Percentiles rank a stretch among this genome's conserved stretches.
Conservation (phyloP, 2,888 invertebrate species). For the Lycaena phlaeas region DNA sequence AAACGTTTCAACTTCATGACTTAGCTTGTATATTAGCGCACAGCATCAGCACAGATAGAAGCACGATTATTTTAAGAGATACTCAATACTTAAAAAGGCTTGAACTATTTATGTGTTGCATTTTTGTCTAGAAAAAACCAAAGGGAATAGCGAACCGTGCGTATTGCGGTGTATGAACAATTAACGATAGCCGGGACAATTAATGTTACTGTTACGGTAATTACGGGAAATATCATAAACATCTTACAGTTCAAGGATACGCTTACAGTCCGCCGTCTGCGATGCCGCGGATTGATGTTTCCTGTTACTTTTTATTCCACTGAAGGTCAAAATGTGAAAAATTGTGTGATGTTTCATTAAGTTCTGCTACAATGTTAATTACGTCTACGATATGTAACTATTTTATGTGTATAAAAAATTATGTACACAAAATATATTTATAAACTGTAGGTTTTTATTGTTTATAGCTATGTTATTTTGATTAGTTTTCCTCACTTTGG, state of each 20-base stretch:
- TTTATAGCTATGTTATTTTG: no score
- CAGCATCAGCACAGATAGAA: not conserved
- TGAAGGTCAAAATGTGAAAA: conserved; percentile 3
- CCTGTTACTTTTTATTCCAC: conserved; percentile 39
- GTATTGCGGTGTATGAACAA: conserved; percentile 26
- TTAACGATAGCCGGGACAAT: conserved; percentile 35
- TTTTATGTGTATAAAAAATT: no score
- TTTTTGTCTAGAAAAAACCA: conserved; percentile 4
- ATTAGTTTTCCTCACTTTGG: no score
- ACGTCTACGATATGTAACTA: no score
- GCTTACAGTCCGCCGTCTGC: conserved; percentile 35
- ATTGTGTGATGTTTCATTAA: not conserved
- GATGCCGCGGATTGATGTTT: conserved; percentile 39
- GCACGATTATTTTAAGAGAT: conserved; percentile 1
- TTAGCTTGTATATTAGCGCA: no score
- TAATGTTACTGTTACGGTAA: conserved; percentile 55
- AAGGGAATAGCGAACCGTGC: not conserved
- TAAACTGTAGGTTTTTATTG: no score
- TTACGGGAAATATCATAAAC: conserved; percentile 61
- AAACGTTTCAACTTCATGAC: no score
- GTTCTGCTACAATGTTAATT: no score
- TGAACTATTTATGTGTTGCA: not conserved
- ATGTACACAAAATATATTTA: no score
- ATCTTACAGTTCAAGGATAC: conserved; percentile 41
- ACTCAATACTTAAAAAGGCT: conserved; percentile 3